These are phyloP conservation scores for Penaeus chinensis DNA, from an alignment of 1,140 invertebrate genomes.

Conservation along the genomic window DNA sequence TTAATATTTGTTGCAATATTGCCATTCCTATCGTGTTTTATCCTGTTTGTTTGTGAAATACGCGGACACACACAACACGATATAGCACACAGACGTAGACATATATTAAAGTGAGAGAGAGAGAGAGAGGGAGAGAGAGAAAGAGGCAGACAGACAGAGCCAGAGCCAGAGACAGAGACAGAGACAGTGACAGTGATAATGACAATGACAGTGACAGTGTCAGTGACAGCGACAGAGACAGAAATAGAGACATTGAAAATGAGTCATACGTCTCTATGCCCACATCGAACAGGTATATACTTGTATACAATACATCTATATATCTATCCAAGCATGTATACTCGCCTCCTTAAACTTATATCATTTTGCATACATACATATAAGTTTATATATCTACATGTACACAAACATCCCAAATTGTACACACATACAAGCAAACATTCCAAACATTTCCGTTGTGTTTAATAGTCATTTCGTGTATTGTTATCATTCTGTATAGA, in stretches of 20 bases:
- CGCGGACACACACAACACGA: neutral
- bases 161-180: neutral
- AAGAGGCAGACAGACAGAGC: neutral
- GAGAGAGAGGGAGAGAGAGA: neutral
- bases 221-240: neutral
- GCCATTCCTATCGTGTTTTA: too few relatives aligned
- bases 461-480: too few relatives aligned
- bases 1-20: too few relatives aligned
- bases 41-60: neutral
- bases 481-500: too few relatives aligned
- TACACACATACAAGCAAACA: conserved; percentile 1
- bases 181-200: neutral
- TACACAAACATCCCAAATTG: neutral
- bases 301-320: too few relatives aligned
- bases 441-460: neutral
- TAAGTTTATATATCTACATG: conserved; percentile 5
- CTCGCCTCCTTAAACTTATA: too few relatives aligned
- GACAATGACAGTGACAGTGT: neutral
- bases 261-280: too few relatives aligned
- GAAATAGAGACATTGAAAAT: too few relatives aligned
- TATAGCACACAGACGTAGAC: neutral
- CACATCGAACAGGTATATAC: too few relatives aligned
- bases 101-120: neutral
- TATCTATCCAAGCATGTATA: too few relatives aligned
- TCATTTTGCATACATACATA: too few relatives aligned